Conservation (phyloP, 1,140 invertebrate species). For the Nasonia giraulti region DNA sequence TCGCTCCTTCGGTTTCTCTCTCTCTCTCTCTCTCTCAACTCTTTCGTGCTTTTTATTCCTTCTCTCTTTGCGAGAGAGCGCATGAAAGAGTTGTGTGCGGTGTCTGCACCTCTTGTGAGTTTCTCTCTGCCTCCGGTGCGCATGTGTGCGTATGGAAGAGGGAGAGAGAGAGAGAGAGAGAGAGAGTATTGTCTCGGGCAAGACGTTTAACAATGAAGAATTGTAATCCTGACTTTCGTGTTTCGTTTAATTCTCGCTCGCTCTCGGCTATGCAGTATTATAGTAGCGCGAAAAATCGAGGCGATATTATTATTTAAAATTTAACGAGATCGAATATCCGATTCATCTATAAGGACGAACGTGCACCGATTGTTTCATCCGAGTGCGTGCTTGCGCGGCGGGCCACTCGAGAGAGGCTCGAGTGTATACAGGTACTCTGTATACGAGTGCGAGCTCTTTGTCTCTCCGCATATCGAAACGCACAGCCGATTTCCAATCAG, state of each 20-base stretch:
- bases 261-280: no score
- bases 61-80: conserved; percentile 12
- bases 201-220: background rate
- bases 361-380: background rate
- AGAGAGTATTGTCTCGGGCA: background rate
- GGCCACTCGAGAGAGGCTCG: background rate
- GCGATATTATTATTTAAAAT: no score
- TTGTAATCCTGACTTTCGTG: background rate
- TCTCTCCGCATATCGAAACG: background rate
- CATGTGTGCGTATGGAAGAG: no score
- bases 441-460: background rate
- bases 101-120: background rate
- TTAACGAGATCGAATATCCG: no score
- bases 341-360: background rate
- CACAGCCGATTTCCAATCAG: background rate
- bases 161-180: no score
- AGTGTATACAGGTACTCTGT: background rate
- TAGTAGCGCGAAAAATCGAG: no score
- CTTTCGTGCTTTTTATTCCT: background rate
- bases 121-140: background rate
- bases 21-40: conserved; percentile 44
- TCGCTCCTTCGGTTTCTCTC: conserved; percentile 51
- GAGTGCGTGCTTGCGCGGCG: background rate
- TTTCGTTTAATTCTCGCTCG: background rate
- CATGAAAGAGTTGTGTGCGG: background rate